Percentiles rank a stretch among this genome's conserved stretches.
phyloP scores from a whole-genome alignment of 2,113 vertebrate genomes.

The Mormoops blainvillei region DNA sequence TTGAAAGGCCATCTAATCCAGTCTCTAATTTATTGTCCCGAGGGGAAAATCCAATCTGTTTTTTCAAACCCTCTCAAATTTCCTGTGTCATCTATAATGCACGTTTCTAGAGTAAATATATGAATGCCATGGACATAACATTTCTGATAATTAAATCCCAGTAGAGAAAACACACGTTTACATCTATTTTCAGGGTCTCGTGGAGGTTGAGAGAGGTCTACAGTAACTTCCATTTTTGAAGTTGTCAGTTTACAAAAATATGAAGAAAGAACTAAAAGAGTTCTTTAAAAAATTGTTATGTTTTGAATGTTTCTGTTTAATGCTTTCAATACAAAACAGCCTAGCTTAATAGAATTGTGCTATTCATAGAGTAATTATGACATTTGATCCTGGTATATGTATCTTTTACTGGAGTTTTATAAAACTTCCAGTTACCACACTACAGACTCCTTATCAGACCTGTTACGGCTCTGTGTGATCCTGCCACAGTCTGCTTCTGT shows the following conservation, averaged over 20 bases:
- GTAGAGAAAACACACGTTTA: background rate
- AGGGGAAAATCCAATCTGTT: background rate
- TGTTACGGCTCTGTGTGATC: background rate
- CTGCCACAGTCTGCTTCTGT: background rate
- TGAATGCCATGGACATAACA: background rate
- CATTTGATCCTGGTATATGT: background rate
- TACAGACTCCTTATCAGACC: background rate
- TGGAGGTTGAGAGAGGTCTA: background rate
- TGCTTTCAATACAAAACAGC: background rate
- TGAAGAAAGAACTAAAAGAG: background rate
- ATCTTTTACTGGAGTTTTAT: background rate
- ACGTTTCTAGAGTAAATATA: background rate
- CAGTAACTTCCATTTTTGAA: background rate
- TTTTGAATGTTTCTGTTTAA: background rate
- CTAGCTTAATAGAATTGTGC: background rate
- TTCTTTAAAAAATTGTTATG: background rate
- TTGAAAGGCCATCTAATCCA: background rate
- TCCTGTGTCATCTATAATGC: background rate
- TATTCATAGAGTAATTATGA: background rate
- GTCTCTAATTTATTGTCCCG: background rate
- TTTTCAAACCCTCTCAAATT: background rate
- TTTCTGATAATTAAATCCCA: background rate
- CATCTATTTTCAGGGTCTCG: background rate
- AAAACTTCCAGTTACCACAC: background rate
- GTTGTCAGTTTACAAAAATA: background rate